phyloP scores from a whole-genome alignment of 1,140 invertebrate species.

The silkworm (Bombyx mori) region DNA sequence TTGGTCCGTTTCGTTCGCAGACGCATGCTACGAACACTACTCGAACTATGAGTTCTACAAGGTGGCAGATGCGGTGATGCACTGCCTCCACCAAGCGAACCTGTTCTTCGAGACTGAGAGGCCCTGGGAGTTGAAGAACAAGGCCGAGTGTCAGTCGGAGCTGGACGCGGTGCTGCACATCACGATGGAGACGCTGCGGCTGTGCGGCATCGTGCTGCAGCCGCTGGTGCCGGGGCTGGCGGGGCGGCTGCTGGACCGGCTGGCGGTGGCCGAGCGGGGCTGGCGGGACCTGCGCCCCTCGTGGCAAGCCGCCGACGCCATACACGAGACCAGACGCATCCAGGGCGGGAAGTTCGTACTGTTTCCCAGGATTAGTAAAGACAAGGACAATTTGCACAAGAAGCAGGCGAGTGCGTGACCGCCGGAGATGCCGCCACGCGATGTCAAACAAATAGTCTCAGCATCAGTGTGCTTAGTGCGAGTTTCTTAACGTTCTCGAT shows the following conservation, averaged over 20 bases:
- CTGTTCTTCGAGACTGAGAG: slow-evolving; percentile 86
- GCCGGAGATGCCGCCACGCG: too few species aligned
- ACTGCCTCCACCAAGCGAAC: slow-evolving; percentile 83
- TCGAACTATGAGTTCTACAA: slow-evolving; percentile 86
- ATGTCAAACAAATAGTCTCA: too few species aligned
- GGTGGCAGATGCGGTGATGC: slow-evolving; percentile 84
- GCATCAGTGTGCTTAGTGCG: too few species aligned
- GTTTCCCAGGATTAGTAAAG: slow-evolving; percentile 47
- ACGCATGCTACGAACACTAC: slow-evolving; percentile 78
- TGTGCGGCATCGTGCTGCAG: slow-evolving; percentile 83
- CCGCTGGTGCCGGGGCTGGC: slow-evolving; percentile 88
- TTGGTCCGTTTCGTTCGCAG: slow-evolving; percentile 34
- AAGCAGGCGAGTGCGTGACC: slow-evolving; percentile 30
- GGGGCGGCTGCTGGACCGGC: slow-evolving; percentile 76
- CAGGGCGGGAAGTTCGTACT: slow-evolving; percentile 54
- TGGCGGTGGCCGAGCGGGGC: slow-evolving; percentile 67
- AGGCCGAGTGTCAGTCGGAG: slow-evolving; percentile 59
- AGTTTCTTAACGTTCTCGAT: too few species aligned
- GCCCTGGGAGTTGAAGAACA: slow-evolving; percentile 86
- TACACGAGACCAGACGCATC: slow-evolving; percentile 45
- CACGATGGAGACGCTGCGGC: slow-evolving; percentile 86
- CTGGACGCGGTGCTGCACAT: slow-evolving; percentile 85
- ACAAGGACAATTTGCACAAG: slow-evolving; percentile 39
- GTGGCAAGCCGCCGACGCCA: slow-evolving; percentile 42
- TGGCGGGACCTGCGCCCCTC: slow-evolving; percentile 46